Base-by-base conservation (phyloP, 2,113 vertebrate species). In the Promerops cafer region DNA sequence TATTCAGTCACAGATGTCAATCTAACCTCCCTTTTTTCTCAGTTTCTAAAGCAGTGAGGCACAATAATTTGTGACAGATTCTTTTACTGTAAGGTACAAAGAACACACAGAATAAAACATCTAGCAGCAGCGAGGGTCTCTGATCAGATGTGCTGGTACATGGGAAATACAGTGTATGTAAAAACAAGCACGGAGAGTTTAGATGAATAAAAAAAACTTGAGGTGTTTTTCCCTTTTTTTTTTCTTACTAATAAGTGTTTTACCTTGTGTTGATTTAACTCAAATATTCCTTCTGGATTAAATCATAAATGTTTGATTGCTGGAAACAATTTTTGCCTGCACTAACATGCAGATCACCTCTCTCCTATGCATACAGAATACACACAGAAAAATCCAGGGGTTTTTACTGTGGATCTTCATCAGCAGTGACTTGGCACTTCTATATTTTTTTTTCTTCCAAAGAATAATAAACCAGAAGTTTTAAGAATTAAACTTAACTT, bases 1-100 rank as follows among this genome's bases (percentile, higher is more conserved):
- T 99, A 99, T 98, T 99, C 98, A 98, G 97, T 97, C 99, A 98
- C 98, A 98, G 98, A 99, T 99, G 98, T 98, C 98, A 98, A 98
- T 98, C 98, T 98, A 98, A 98, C 98, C 97, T 95, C 98, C 97
- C 97, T 97, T 97, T 98, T 98, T 98, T 98, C 98, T 97, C 97
- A 95, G 96, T 98, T 98, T 98, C 97, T 98, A 98, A 98, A 98
- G 98, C 98, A 98, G 97, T 97, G 98, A 98, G 98, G 97, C 98
- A 98, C 98, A 98, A 98, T 98, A 98, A 98, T 98, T 98, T 98
- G 98, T 98, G 98, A 98, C 98, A 98, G 98, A 98, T 98, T 98
- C 98, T 98, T 98, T 98, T 98, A 98, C 98, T 98, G 98, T 98
- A 98, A 98, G 97, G 97, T 98, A 99, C 98, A 99, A 99, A 99